Base-by-base conservation (phyloP, 1,140 invertebrate genomes). In the Temnothorax nylanderi region DNA sequence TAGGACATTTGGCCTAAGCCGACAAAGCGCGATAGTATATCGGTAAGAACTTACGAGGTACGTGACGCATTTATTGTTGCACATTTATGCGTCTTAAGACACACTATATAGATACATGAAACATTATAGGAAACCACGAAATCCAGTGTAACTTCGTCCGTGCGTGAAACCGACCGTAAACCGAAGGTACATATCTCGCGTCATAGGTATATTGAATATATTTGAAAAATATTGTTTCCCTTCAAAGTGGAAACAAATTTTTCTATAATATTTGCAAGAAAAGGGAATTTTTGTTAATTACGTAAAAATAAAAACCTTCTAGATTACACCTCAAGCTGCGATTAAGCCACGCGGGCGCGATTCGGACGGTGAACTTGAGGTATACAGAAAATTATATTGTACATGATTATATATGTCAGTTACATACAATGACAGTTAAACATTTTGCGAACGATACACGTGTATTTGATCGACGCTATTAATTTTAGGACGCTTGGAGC, bases 1-100 rank as follows among this genome's bases (percentile, higher is more conserved):
- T 81, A 81, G 64, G 64, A 81, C 5, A 51, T 88, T 67, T 85
- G 72, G 87, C 74, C 51, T 11, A 47, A 89, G 32, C 51, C 81
- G 56, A 74, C 5, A 86, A 44, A 56, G 0, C 69, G 56, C 2
- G 81, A 75, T 69, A 82, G 58, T 71, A 81, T 71, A 81, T 26
- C 7, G 10, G 13, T 71, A 81, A 78, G 18, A 65, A 32, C 34
- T 49, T 49, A 64, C 37, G 56, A 77, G 75, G 58, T 77, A 77
- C 26, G 58, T 77, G 41, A 47, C 26, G 16, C 58, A 47, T 65
- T 64, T 64, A 18, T 64, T 21, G 26, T 37, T 65, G 26, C 26
- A 13, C 8, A 41, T 10, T 69, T 75, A 75, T 44, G n/a, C 34
- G 13, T 60, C 44, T 47, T 49, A 26, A 69, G 13, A 69, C 8